phyloP scores from a whole-genome alignment of 2,113 vertebrate species.

The Glaucomys volans region DNA sequence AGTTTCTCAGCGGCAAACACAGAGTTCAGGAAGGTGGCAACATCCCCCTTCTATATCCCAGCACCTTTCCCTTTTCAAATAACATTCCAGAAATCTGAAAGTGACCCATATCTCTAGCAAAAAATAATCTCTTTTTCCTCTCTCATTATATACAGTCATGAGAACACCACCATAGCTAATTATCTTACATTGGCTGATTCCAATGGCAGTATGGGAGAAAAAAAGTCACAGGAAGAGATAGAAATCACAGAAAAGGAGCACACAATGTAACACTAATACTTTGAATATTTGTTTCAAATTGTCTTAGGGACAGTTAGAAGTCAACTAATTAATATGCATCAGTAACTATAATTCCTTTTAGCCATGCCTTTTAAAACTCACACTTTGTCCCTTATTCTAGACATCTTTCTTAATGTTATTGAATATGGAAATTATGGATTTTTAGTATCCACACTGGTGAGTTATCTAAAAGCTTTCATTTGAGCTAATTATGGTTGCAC shows the following conservation, averaged over 20 bases:
- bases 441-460: not conserved
- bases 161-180: constrained; percentile 82
- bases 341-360: not conserved
- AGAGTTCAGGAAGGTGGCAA: not conserved
- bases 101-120: constrained; percentile 76
- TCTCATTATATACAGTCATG: constrained; percentile 73
- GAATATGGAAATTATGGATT: not conserved
- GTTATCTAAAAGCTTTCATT: constrained; percentile 45
- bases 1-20: not conserved
- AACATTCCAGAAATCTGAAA: constrained; percentile 60
- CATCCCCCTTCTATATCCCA: not conserved
- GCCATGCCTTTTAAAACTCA: not conserved
- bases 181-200: constrained; percentile 75
- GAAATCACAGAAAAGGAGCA: constrained; percentile 83
- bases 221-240: constrained; percentile 83
- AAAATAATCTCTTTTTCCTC: constrained; percentile 70
- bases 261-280: constrained; percentile 77
- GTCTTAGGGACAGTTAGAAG: constrained; percentile 74
- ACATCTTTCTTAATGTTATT: not conserved
- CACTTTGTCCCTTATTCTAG: not conserved
- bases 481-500: constrained; percentile 29
- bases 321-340: constrained; percentile 60
- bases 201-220: not conserved
- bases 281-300: constrained; percentile 82
- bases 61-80: constrained; percentile 64